A percentile compares a stretch with the other conserved stretches of the same genome.
These are phyloP conservation scores for Anoncus sp. DNA, from an alignment of 2,888 invertebrate genomes.

Conservation along the genomic window DNA sequence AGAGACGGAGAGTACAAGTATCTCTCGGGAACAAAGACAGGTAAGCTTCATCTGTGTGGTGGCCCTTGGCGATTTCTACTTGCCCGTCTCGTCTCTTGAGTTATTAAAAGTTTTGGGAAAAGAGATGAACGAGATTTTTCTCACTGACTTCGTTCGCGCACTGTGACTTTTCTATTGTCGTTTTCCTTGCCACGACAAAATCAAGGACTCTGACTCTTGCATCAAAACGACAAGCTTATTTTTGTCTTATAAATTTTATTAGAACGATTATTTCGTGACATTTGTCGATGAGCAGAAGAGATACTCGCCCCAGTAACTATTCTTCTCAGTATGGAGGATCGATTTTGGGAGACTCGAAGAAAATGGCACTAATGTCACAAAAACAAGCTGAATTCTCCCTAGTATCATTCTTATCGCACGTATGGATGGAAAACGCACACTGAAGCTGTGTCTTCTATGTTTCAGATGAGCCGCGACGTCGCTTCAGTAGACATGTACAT, in stretches of 20 bases:
- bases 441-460: conserved; percentile 36
- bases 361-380: conserved; percentile 79
- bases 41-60: conserved; percentile 33
- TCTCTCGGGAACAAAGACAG: conserved; percentile 46
- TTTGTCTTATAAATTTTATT: too few relatives aligned
- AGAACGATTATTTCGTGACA: conserved; percentile 34
- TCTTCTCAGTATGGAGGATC: conserved; percentile 67
- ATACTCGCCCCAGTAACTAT: too few relatives aligned
- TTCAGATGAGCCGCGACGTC: conserved; percentile 22
- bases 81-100: conserved; percentile 37
- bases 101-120: conserved; percentile 54
- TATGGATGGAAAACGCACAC: conserved; percentile 22
- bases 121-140: conserved; percentile 43
- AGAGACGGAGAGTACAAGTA: conserved; percentile 21
- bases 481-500: background rate
- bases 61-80: conserved; percentile 26
- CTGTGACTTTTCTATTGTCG: conserved; percentile 43
- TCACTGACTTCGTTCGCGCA: conserved; percentile 15
- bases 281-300: conserved; percentile 26
- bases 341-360: conserved; percentile 67
- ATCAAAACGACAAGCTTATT: too few relatives aligned
- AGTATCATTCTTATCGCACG: conserved; percentile 50
- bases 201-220: too few relatives aligned
- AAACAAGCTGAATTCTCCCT: conserved; percentile 73
- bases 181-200: conserved; percentile 25